Evolutionary conservation across 1,140 invertebrate species (phyloP), one percentile per base, ranked within the genome.

Genomic region (Diabrotica virgifera): DNA sequence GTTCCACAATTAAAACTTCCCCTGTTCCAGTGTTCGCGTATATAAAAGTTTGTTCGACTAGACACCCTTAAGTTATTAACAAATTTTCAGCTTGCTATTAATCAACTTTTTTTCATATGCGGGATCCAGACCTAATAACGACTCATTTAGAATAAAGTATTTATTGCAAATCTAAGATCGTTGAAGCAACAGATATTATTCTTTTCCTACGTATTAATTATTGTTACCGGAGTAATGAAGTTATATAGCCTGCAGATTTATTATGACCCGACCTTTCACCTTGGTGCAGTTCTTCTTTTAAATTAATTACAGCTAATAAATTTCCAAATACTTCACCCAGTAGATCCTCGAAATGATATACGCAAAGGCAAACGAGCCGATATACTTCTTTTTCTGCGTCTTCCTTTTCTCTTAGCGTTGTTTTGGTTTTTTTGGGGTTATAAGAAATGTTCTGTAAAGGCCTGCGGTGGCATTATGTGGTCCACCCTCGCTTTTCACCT

Each of bases 401-500:
- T 54, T 66, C 35, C 36, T n/a, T 52, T 50, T 13, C 54, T 50
- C 8, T 37, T 14, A 46, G 12, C 35, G 50, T 58, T 54, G 13
- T 61, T 36, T 50, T 59, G 46, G 36, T 52, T 63, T 63, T 50
- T 38, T 63, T 64, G 50, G 38, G 53, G 14, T 64, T 53, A 35
- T 14, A 65, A 36, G 52, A 65, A 52, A 38, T 12, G 13, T 61
- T 38, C 11, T 36, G 46, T 54, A 4, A n/a, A 46, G 46, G 62
- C 61, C 62, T 52, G 61, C 62, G 61, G 62, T 60, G 36, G 58
- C 56, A 63, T 55, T 61, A 13, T 51, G 52, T 38, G 52, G 59
- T 68, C 67, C 67, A 68, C 67, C 67, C 67, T 68, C 67, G 67
- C 67, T 68, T 68, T 68, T 68, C 67, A 68, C 67, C 67, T 68